Conservation (phyloP, 2,113 vertebrate genomes). For the Accipiter virgatus region DNA sequence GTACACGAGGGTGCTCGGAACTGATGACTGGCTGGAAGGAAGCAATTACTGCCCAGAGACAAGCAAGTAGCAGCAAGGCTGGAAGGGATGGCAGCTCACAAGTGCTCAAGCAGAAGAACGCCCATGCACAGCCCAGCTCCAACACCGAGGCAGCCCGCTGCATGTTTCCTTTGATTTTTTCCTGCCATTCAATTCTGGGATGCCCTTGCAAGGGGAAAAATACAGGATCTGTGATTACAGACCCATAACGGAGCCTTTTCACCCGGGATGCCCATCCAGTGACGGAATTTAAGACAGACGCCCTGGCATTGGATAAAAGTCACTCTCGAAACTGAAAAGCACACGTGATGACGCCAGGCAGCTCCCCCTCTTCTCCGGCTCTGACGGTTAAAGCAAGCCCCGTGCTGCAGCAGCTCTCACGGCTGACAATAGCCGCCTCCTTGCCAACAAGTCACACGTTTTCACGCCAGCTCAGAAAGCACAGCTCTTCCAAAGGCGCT, state of each 20-base stretch:
- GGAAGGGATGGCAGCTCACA: neutral
- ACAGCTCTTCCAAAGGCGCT: neutral
- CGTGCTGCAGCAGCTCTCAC: neutral
- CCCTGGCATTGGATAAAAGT: neutral
- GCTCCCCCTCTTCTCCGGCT: neutral
- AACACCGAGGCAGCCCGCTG: accelerated
- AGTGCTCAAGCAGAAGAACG: neutral
- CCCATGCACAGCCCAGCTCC: neutral
- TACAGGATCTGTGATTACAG: neutral
- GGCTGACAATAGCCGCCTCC: accelerated
- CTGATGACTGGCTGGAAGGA: accelerated
- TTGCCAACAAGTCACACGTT: neutral
- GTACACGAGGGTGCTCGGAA: neutral
- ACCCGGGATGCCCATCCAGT: accelerated
- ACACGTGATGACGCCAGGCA: accelerated
- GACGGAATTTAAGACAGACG: accelerated
- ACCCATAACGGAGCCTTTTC: accelerated
- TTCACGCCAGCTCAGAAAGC: neutral
- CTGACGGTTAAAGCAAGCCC: accelerated
- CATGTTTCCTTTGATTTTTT: accelerated
- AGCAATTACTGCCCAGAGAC: neutral
- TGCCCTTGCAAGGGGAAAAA: neutral
- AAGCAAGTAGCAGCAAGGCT: neutral
- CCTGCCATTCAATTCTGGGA: neutral
- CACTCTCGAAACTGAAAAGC: accelerated